Percentiles rank a stretch among this genome's conserved stretches.
Conservation (phyloP, 1,140 invertebrate species). For the Drosophila malerkotliana region DNA sequence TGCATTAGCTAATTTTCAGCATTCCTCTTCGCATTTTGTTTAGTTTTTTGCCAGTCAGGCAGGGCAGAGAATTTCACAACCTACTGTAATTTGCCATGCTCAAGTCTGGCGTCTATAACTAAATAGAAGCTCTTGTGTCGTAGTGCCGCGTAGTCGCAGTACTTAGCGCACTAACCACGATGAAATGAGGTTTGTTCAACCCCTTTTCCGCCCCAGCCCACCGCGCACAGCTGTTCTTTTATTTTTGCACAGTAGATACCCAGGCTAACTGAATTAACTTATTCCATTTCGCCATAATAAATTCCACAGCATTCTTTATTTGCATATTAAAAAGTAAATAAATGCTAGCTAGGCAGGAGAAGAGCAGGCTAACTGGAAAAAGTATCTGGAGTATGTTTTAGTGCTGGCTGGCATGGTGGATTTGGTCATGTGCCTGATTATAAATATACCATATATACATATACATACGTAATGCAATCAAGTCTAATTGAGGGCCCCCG, state of each 20-base stretch:
- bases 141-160: conserved; percentile 53
- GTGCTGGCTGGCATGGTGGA: conserved; percentile 17
- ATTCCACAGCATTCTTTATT: conserved; percentile 75
- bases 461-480: conserved; percentile 38
- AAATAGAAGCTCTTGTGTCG: conserved; percentile 69
- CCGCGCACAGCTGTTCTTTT: conserved; percentile 20
- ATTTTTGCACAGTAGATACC: conserved; percentile 57
- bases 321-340: conserved; percentile 76
- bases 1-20: neutral
- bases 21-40: conserved; percentile 19
- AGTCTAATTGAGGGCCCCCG: conserved; percentile 37
- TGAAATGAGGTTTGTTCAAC: conserved; percentile 60
- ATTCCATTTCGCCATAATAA: conserved; percentile 67
- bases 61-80: conserved; percentile 33
- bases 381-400: conserved; percentile 32
- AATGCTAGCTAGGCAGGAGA: conserved; percentile 33
- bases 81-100: conserved; percentile 38
- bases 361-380: conserved; percentile 1
- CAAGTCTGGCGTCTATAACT: conserved; percentile 56
- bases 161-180: conserved; percentile 65
- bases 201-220: conserved; percentile 5
- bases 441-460: too few relatives aligned
- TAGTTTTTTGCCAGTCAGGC: conserved; percentile 25
- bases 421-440: conserved; percentile 29
- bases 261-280: conserved; percentile 50